Percentiles rank a stretch among this genome's conserved stretches.
Conservation (phyloP, 2,888 invertebrate species). For the Cheilosia variabilis region DNA sequence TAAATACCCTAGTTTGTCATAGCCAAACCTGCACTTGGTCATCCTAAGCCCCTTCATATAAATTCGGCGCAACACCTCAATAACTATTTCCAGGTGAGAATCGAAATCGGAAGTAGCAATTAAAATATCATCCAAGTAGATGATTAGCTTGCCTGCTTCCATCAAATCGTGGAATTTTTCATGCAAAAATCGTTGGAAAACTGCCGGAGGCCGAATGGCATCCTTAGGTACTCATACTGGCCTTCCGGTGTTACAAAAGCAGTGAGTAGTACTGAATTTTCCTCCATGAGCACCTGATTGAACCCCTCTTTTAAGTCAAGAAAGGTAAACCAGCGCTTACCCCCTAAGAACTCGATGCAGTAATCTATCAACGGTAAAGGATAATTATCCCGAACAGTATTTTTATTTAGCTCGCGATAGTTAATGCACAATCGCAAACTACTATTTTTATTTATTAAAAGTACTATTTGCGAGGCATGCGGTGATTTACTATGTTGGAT, state of each 20-base stretch:
- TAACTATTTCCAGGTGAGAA: constrained; percentile 31
- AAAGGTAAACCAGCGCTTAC: constrained; percentile 70
- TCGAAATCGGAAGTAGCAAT: constrained; percentile 43
- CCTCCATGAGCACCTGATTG: constrained; percentile 70
- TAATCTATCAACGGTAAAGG: constrained; percentile 64
- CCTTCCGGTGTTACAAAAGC: too few relatives aligned
- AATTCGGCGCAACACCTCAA: constrained; percentile 17
- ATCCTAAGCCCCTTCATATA: constrained; percentile 11
- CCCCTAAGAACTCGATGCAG: constrained; percentile 55
- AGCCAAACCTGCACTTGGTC: constrained; percentile 7
- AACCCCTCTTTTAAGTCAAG: constrained; percentile 76
- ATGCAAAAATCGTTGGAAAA: constrained; percentile 5
- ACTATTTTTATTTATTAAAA: constrained; percentile 35
- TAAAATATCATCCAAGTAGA: constrained; percentile 56
- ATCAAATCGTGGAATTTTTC: constrained; percentile 13
- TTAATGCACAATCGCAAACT: too few relatives aligned
- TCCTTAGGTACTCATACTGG: constrained; percentile 2
- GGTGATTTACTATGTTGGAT: too few relatives aligned
- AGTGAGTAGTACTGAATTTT: constrained; percentile 55
- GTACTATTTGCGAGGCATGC: too few relatives aligned
- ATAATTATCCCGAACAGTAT: too few relatives aligned
- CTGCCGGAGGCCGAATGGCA: constrained; percentile 6
- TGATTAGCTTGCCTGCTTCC: constrained; percentile 27
- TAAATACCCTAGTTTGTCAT: constrained; percentile 18
- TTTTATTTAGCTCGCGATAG: constrained; percentile 36